phyloP scores from a whole-genome alignment of 2,888 invertebrate species.

The Hermaeophaga mercurialis region DNA sequence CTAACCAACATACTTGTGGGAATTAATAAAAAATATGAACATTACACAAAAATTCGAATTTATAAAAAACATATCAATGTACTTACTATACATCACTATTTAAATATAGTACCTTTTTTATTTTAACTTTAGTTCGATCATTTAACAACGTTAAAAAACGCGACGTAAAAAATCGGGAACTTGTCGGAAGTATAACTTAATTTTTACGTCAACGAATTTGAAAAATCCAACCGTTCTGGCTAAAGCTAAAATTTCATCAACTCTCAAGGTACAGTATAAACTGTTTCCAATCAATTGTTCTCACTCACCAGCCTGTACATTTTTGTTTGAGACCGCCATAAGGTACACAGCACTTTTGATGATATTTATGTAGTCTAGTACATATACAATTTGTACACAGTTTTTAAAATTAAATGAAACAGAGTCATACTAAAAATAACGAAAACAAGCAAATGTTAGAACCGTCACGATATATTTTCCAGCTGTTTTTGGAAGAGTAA shows the following conservation, averaged over 20 bases:
- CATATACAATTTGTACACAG: slow-evolving; percentile 33
- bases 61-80: slow-evolving; percentile 3
- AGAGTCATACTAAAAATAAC: no score
- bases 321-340: slow-evolving; percentile 30
- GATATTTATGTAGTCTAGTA: slow-evolving; percentile 35
- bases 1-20: no score
- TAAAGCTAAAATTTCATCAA: slow-evolving; percentile 9
- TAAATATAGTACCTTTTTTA: neutral
- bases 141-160: no score
- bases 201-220: no score
- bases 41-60: no score
- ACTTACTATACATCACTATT: neutral
- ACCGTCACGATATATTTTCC: no score
- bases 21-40: no score
- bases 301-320: slow-evolving; percentile 25
- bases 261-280: slow-evolving; percentile 10
- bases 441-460: no score
- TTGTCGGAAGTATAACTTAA: no score
- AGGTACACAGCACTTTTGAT: slow-evolving; percentile 46
- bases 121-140: neutral
- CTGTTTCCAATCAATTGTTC: slow-evolving; percentile 15
- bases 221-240: neutral
- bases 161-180: no score
- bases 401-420: slow-evolving; percentile 7
- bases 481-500: no score